Base-by-base conservation (phyloP, 1,140 invertebrate genomes). In the Galendromus occidentalis region DNA sequence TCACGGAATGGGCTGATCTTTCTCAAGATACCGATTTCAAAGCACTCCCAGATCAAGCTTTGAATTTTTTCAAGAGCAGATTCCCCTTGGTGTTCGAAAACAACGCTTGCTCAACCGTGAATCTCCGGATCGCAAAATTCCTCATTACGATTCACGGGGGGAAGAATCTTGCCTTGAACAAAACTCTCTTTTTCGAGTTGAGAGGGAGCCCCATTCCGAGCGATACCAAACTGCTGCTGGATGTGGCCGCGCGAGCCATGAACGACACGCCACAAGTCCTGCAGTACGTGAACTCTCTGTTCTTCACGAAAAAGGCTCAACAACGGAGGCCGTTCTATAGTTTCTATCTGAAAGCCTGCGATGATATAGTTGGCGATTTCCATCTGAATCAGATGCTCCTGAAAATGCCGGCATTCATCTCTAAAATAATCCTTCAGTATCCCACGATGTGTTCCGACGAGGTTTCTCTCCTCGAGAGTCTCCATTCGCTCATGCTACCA, bases 401-500 rank as follows among this genome's bases (percentile, higher is more conserved):
- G 4, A 59, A 59, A 22, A 33, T 59, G 51, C 51, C 51, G 14
- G 33, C 51, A 14, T 59, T 59, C 22, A 59, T 59, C 22, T 29
- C 25, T 33, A 59, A 59, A 25, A 59, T 59, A 5, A 59, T 59
- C 22, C 25, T 59, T 9, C 22, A 29, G 20, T 59, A 59, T 59
- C 51, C 51, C 12, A 59, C n/a, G n/a, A 33, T 29, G 12, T 59
- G 51, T 59, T 1, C 25, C 1, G 51, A 59, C 22, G 51, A 59
- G 9, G 20, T 59, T 6, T 29, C 25, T 25, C 25, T 59, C 22
- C 51, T 59, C 25, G 51, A 59, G 20, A 59, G 33, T 29, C 51
- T 59, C 6, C 51, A 59, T 59, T 59, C 51, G 51, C 33, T 29
- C 51, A 59, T 59, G 51, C 25, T 59, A 25, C 51, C 51, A 33